Evolutionary conservation across 2,113 vertebrate genomes (phyloP).

Genomic region (Gadus chalcogrammus): DNA sequence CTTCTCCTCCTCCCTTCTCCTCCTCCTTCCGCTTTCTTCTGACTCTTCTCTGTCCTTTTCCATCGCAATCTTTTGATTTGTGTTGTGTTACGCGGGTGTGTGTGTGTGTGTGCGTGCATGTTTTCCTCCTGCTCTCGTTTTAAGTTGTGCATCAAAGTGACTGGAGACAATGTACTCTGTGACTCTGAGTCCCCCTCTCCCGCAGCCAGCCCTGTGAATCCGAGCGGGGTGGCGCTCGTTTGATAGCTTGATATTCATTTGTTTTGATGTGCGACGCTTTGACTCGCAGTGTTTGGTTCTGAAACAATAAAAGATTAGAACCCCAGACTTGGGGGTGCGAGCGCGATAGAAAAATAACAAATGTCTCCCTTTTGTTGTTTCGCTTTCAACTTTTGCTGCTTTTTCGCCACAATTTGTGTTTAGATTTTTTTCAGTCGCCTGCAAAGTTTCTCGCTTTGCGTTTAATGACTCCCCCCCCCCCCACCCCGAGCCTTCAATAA

Average conservation of each 20-base stretch:
- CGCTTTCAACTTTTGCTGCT: constrained; percentile 59
- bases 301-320: constrained; percentile 77
- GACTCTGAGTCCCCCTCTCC: constrained; percentile 63
- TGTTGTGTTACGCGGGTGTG: constrained; percentile 11
- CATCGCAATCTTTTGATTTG: constrained; percentile 82
- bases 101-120: background rate
- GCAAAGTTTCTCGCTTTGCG: constrained; percentile 60
- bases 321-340: constrained; percentile 61
- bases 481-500: too few relatives aligned
- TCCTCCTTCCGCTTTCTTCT: background rate
- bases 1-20: background rate
- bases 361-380: constrained; percentile 63
- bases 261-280: constrained; percentile 75
- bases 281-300: constrained; percentile 66
- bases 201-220: constrained; percentile 64
- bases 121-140: constrained; percentile 67
- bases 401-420: constrained; percentile 53
- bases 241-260: constrained; percentile 77
- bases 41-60: constrained; percentile 42
- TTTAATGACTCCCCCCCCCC: constrained; percentile 43
- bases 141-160: constrained; percentile 84
- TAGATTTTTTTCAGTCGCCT: constrained; percentile 41
- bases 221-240: constrained; percentile 67
- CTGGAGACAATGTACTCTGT: constrained; percentile 71
- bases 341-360: constrained; percentile 60